Conservation (phyloP, 2,797 vertebrate species). For the Echiichthys vipera region DNA sequence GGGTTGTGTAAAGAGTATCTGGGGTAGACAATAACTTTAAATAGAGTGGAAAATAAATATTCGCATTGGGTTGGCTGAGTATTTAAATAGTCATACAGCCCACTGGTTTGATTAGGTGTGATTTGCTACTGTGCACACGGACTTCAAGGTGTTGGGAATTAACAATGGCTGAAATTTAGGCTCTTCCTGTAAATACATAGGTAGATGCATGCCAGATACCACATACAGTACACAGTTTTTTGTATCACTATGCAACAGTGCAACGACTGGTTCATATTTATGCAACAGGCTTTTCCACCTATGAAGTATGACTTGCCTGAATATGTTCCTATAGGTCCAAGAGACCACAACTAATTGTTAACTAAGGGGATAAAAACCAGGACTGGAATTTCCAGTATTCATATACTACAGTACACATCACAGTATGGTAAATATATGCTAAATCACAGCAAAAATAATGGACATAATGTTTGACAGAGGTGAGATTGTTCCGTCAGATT, state of each 20-base stretch:
- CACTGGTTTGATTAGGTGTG: constrained; percentile 27
- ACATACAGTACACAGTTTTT: neutral
- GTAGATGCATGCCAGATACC: constrained; percentile 2
- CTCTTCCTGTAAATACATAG: constrained; percentile 28
- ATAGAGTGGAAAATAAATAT: constrained; percentile 5
- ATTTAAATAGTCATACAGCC: constrained; percentile 13
- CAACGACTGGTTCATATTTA: neutral
- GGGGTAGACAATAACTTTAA: constrained; percentile 2
- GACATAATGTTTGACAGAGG: neutral
- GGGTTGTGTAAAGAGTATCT: neutral
- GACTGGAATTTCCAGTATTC: neutral
- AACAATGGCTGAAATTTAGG: constrained; percentile 10
- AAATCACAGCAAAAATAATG: neutral
- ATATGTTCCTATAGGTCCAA: neutral
- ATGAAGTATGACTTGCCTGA: neutral
- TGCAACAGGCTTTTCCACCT: neutral
- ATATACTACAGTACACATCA: neutral
- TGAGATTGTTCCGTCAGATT: neutral
- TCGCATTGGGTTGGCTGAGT: neutral
- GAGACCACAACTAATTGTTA: neutral
- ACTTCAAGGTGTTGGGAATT: neutral
- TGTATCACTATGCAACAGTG: constrained; percentile 1
- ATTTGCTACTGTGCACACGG: constrained; percentile 24
- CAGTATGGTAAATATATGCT: neutral
- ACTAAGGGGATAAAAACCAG: neutral